Evolutionary conservation across 2,888 invertebrate genomes (phyloP).

Genomic region (Noctuana brunneofusca): DNA sequence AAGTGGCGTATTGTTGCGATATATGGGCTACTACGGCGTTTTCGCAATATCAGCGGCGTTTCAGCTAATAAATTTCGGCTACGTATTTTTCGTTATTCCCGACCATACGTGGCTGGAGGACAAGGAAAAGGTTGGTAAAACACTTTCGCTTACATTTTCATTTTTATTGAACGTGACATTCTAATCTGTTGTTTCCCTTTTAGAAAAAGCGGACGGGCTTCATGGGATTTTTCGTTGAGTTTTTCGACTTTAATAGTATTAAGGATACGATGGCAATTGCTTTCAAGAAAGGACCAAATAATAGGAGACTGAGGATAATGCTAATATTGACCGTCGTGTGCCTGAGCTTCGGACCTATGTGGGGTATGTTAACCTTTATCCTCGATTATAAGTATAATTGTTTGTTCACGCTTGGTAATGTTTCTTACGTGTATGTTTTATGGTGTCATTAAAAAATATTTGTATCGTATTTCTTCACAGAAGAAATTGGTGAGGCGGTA

Average conservation of each 20-base stretch:
- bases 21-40: constrained; percentile 80
- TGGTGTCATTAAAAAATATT: no score
- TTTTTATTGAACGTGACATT: constrained; percentile 5
- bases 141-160: constrained; percentile 24
- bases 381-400: no score
- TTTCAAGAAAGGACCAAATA: constrained; percentile 74
- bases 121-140: constrained; percentile 63
- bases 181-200: constrained; percentile 38
- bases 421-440: no score
- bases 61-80: constrained; percentile 71
- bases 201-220: constrained; percentile 61
- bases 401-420: no score
- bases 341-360: constrained; percentile 68
- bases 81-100: constrained; percentile 68
- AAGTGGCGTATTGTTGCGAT: constrained; percentile 66
- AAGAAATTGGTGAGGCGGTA: no score
- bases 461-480: no score
- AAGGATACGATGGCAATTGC: constrained; percentile 76
- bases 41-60: constrained; percentile 68
- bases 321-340: constrained; percentile 66
- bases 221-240: constrained; percentile 59
- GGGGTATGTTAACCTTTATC: constrained; percentile 72
- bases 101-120: constrained; percentile 73
- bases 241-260: constrained; percentile 78
- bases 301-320: constrained; percentile 67